phyloP scores from a whole-genome alignment of 1,140 invertebrate species.

The Drosophila quadrilineata region DNA sequence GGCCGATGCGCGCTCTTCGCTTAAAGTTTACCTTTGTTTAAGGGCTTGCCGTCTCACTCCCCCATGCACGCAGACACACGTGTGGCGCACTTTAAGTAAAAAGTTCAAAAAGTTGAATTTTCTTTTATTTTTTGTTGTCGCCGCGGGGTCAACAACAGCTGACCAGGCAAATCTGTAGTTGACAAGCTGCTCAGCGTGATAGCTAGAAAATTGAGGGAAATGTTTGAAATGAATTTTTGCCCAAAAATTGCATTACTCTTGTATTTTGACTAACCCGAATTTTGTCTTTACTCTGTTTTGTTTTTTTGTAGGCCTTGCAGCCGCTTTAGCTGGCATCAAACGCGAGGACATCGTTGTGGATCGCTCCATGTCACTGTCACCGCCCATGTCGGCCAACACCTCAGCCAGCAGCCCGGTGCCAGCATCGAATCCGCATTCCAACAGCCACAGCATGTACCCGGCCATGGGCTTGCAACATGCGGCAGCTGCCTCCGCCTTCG shows the following conservation, averaged over 20 bases:
- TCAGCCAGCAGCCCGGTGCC: constrained; percentile 63
- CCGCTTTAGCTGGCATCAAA: constrained; percentile 80
- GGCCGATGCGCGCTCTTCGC: constrained; percentile 11
- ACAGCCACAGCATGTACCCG: constrained; percentile 70
- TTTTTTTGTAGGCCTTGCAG: constrained; percentile 81
- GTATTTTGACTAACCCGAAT: constrained; percentile 22
- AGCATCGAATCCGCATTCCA: constrained; percentile 12
- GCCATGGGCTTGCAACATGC: constrained; percentile 77
- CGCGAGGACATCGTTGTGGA: constrained; percentile 77
- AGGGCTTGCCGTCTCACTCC: too few relatives aligned
- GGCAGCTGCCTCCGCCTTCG: constrained; percentile 81
- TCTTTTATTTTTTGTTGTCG: too few relatives aligned
- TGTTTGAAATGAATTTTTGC: too few relatives aligned
- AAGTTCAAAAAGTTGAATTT: too few relatives aligned
- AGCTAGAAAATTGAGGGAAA: constrained; percentile 1
- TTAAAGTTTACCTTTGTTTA: constrained; percentile 7
- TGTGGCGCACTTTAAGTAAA: constrained; percentile 19
- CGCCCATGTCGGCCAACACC: constrained; percentile 76
- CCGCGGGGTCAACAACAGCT: too few relatives aligned
- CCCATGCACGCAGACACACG: background rate
- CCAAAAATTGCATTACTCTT: too few relatives aligned
- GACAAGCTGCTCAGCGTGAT: too few relatives aligned
- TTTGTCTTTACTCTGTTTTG: constrained; percentile 9
- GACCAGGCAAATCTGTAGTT: background rate
- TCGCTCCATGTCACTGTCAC: constrained; percentile 76